Conservation (phyloP, 1,140 invertebrate species). For the Saccostrea glomerata region DNA sequence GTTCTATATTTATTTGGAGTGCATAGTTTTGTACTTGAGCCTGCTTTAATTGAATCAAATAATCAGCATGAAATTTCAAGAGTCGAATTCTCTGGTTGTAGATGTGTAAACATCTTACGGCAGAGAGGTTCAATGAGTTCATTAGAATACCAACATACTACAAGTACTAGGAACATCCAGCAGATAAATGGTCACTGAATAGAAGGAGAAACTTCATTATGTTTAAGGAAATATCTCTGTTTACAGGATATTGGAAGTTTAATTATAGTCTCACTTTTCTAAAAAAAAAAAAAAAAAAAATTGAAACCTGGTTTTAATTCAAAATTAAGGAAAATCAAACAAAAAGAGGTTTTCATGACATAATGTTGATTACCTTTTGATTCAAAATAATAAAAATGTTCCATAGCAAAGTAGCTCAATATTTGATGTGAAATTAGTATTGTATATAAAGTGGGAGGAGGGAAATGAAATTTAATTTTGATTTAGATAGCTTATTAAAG, state of each 20-base stretch:
- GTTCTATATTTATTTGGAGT: neutral
- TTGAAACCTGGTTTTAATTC: too few relatives aligned
- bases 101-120: constrained; percentile 6
- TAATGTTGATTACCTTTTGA: too few relatives aligned
- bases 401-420: too few relatives aligned
- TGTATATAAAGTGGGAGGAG: too few relatives aligned
- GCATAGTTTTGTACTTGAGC: neutral
- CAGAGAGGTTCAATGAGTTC: neutral
- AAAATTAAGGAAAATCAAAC: too few relatives aligned
- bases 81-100: neutral
- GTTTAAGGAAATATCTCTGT: neutral
- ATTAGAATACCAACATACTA: neutral
- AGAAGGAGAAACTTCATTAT: neutral
- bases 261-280: neutral
- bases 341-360: too few relatives aligned
- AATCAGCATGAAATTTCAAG: neutral
- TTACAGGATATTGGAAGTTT: neutral
- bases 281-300: too few relatives aligned
- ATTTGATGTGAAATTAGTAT: too few relatives aligned
- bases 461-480: too few relatives aligned
- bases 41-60: constrained; percentile 8
- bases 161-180: neutral
- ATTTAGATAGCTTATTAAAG: too few relatives aligned
- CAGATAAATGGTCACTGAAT: neutral
- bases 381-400: too few relatives aligned